Conservation (phyloP, 2,797 vertebrate species). For the Syngnathus acus region DNA sequence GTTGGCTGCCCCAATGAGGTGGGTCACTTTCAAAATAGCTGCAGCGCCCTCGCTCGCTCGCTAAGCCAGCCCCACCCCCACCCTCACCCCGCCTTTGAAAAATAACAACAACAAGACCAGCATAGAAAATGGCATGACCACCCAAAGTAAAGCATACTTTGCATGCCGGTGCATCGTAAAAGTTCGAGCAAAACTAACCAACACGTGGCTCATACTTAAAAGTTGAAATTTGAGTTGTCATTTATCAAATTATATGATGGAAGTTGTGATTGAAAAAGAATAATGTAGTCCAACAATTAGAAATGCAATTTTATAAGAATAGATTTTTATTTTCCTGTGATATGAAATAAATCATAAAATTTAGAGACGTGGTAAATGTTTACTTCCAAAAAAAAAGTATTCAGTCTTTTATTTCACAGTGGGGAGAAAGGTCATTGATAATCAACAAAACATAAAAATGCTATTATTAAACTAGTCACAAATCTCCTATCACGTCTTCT, state of each 20-base stretch:
- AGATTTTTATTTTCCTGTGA: neutral
- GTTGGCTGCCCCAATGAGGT: slow-evolving; percentile 64
- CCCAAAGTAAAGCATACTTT: neutral
- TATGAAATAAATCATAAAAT: neutral
- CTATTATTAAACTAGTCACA: neutral
- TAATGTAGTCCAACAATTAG: neutral
- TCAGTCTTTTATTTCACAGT: slow-evolving; percentile 6
- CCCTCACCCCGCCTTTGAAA: neutral
- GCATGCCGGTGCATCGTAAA: neutral
- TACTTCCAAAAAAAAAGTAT: neutral
- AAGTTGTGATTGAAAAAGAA: neutral
- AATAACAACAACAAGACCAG: slow-evolving; percentile 6
- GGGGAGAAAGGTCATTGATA: slow-evolving; percentile 1
- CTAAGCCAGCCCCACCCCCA: slow-evolving; percentile 35
- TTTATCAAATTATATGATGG: neutral
- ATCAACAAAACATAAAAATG: slow-evolving; percentile 9
- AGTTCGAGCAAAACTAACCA: neutral
- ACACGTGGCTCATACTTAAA: neutral
- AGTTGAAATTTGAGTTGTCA: neutral
- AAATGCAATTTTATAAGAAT: neutral
- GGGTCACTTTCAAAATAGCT: slow-evolving; percentile 93
- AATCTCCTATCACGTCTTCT: slow-evolving; percentile 21
- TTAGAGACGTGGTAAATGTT: neutral
- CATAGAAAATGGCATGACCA: slow-evolving; percentile 42
- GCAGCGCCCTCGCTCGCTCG: slow-evolving; percentile 23